Evolutionary conservation across 2,113 vertebrate genomes (phyloP).

Genomic region (Rhinolophus ferrumequinum): DNA sequence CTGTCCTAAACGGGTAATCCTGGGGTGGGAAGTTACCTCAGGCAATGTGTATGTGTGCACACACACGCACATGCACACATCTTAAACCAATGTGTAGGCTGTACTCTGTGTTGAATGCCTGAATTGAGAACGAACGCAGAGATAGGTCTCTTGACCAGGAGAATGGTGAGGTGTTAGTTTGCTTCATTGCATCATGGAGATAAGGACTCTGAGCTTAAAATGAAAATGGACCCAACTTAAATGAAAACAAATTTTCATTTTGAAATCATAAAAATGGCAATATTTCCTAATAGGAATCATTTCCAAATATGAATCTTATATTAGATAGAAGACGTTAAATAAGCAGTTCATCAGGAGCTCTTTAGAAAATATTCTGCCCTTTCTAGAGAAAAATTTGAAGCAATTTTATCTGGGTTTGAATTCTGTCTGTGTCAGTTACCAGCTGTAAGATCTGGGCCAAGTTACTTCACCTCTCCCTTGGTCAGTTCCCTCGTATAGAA

Average conservation of each 20-base stretch:
- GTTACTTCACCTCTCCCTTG: background rate
- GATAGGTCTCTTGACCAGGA: background rate
- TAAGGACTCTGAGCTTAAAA: background rate
- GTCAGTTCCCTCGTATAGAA: background rate
- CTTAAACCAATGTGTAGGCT: background rate
- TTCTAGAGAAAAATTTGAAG: background rate
- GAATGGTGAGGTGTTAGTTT: background rate
- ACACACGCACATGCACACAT: background rate
- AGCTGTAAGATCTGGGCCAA: background rate
- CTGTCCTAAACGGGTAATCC: background rate
- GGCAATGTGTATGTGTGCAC: accelerated
- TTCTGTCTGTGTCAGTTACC: background rate
- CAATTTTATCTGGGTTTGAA: background rate
- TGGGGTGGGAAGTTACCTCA: background rate
- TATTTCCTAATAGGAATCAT: background rate
- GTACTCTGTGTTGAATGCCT: background rate
- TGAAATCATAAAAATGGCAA: background rate
- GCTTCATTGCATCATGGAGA: background rate
- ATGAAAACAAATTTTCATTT: background rate
- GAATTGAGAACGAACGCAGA: background rate
- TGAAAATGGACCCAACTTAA: background rate
- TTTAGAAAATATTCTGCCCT: background rate
- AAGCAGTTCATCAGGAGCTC: background rate
- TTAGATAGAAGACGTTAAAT: background rate
- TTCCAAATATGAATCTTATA: background rate